phyloP scores from a whole-genome alignment of 2,113 vertebrate genomes.

The Myodes glareolus region DNA sequence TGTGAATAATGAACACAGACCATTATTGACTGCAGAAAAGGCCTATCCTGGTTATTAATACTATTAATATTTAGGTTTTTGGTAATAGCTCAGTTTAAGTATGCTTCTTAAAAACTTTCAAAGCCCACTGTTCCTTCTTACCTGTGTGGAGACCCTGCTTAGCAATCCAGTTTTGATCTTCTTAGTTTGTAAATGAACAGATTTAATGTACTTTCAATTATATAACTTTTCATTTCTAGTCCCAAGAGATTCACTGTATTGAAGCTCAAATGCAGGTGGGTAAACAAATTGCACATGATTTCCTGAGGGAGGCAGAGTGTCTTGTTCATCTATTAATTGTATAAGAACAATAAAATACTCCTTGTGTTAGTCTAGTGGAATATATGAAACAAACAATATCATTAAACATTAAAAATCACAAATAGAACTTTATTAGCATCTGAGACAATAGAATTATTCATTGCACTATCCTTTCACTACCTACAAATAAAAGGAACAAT shows the following conservation, averaged over 20 bases:
- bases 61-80: not conserved
- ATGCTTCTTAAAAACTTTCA: not conserved
- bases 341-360: not conserved
- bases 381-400: not conserved
- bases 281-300: not conserved
- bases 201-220: constrained; percentile 1
- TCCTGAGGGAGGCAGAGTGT: not conserved
- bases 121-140: not conserved
- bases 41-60: too few species aligned
- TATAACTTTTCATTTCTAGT: not conserved
- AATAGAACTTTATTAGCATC: not conserved
- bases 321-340: not conserved
- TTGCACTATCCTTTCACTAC: rapidly evolving
- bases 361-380: not conserved
- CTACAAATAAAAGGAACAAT: not conserved
- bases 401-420: not conserved
- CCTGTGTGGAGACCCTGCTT: not conserved
- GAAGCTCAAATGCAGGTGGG: not conserved
- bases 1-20: not conserved
- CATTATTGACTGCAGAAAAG: rapidly evolving
- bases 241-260: not conserved
- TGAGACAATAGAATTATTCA: not conserved
- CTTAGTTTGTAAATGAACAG: not conserved
- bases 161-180: not conserved
- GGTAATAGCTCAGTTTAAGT: not conserved